Percentiles rank a stretch among this genome's conserved stretches.
phyloP scores from a whole-genome alignment of 2,113 vertebrate genomes.

The Entelurus aequoreus region DNA sequence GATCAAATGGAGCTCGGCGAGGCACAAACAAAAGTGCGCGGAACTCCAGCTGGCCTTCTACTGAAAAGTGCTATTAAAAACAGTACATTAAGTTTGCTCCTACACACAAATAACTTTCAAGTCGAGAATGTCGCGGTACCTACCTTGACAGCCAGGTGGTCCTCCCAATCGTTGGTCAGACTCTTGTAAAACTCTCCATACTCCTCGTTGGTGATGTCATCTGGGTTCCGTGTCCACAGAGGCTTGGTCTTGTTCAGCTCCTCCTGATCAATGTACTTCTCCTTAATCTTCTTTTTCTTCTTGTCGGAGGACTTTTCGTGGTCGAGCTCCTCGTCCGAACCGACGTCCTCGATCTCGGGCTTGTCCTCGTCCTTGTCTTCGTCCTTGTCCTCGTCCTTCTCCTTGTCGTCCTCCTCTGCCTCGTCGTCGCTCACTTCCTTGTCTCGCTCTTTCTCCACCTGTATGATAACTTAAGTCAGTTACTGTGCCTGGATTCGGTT shows the following conservation, averaged over 20 bases:
- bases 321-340: slow-evolving; percentile 74
- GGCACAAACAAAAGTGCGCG: slow-evolving; percentile 90
- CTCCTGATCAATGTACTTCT: slow-evolving; percentile 79
- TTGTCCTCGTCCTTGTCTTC: slow-evolving; percentile 69
- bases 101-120: background rate
- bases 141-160: slow-evolving; percentile 79
- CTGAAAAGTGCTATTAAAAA: slow-evolving; percentile 85
- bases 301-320: slow-evolving; percentile 61
- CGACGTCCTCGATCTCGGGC: slow-evolving; percentile 77
- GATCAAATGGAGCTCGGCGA: slow-evolving; percentile 87
- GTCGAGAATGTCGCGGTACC: background rate
- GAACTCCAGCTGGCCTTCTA: slow-evolving; percentile 95
- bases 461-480: background rate
- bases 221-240: slow-evolving; percentile 92
- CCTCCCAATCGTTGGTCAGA: slow-evolving; percentile 82
- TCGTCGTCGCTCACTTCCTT: slow-evolving; percentile 93
- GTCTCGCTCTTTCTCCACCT: slow-evolving; percentile 92
- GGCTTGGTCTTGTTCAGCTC: slow-evolving; percentile 81
- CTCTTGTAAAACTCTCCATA: slow-evolving; percentile 97
- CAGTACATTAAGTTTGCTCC: background rate
- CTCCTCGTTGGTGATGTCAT: slow-evolving; percentile 93
- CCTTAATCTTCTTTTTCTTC: slow-evolving; percentile 80
- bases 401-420: slow-evolving; percentile 77
- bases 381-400: slow-evolving; percentile 54
- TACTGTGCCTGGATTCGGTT: background rate